Conservation (phyloP, 64 coral and sea anemone genomes). For the Porites australiensis region DNA sequence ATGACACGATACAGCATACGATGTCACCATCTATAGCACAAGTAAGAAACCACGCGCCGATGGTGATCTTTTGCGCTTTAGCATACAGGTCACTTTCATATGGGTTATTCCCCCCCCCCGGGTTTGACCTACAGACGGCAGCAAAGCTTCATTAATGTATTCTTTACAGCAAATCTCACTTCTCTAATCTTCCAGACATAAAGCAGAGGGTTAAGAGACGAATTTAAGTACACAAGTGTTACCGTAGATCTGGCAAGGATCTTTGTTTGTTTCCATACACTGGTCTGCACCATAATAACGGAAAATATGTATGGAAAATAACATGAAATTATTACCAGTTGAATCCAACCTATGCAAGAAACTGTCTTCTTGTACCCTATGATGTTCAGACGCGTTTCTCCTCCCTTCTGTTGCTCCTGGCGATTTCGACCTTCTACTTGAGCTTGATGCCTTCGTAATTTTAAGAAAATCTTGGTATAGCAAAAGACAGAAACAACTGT, state of each 20-base stretch:
- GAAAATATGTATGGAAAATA: neutral
- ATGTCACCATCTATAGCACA: no score
- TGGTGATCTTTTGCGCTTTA: no score
- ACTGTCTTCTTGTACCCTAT: neutral
- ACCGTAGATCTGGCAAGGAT: neutral
- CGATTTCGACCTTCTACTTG: neutral
- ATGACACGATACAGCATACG: no score
- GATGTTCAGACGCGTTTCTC: neutral
- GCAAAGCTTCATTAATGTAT: neutral
- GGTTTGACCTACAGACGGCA: no score
- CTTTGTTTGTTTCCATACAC: neutral
- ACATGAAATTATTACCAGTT: neutral
- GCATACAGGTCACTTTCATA: no score
- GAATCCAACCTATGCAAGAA: neutral
- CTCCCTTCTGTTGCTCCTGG: neutral
- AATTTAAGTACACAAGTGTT: neutral
- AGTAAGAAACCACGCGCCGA: no score
- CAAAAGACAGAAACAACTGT: neutral
- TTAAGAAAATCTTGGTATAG: neutral
- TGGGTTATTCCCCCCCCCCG: no score
- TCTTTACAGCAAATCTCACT: neutral
- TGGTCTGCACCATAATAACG: neutral
- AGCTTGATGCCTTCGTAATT: neutral
- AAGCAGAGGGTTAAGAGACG: slow-evolving; percentile 1
- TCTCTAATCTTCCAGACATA: neutral